Percentiles rank a stretch among this genome's conserved stretches.
Evolutionary conservation across 2,888 invertebrate species (phyloP).

Genomic region (Apodemia mormo): DNA sequence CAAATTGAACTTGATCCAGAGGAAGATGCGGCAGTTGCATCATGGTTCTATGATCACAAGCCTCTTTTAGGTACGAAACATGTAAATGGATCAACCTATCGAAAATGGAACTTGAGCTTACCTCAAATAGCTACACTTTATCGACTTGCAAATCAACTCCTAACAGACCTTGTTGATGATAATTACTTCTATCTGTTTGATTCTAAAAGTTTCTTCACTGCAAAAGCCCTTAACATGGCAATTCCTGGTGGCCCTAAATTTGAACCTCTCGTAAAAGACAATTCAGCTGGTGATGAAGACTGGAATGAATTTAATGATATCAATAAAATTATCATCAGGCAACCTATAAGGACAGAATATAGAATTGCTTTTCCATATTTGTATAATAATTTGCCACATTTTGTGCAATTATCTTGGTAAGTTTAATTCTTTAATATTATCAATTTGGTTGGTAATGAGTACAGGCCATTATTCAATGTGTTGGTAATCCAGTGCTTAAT

Average conservation of each 20-base stretch:
- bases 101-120: conserved; percentile 96
- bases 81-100: conserved; percentile 98
- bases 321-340: conserved; percentile 99
- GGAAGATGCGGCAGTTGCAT: conserved; percentile 94
- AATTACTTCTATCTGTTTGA: conserved; percentile 99
- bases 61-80: conserved; percentile 95
- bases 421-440: conserved; percentile 45
- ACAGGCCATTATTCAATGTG: no score
- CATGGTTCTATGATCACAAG: conserved; percentile 99
- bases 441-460: not conserved
- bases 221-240: conserved; percentile 99
- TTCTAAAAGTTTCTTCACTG: conserved; percentile 99
- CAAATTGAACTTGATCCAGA: conserved; percentile 98
- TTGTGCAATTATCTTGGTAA: conserved; percentile 99
- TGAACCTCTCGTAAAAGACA: conserved; percentile 99
- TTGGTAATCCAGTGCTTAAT: no score
- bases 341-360: conserved; percentile 99
- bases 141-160: conserved; percentile 96
- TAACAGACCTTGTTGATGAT: conserved; percentile 98
- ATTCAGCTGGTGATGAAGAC: conserved; percentile 98
- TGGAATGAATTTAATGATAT: conserved; percentile 99
- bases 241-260: conserved; percentile 99
- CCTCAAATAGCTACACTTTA: conserved; percentile 99
- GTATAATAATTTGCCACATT: conserved; percentile 99
- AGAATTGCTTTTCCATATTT: conserved; percentile 99